Base-by-base conservation (phyloP, 2,113 vertebrate species). In the Oncorhynchus gorbuscha region DNA sequence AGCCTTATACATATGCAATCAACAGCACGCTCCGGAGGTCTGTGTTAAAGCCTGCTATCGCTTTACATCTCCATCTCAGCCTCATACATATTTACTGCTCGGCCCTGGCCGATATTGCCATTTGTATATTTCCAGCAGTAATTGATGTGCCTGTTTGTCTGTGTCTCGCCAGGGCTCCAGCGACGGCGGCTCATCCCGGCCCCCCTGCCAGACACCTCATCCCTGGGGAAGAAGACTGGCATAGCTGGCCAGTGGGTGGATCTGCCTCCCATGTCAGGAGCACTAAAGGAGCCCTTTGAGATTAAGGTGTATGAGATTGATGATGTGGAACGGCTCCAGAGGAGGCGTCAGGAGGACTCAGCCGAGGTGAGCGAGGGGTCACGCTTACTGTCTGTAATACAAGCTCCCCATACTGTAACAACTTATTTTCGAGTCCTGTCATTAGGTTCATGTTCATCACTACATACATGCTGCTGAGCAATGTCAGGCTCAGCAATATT, bases 231-330 rank as follows among this genome's bases (percentile, higher is more conserved):
- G 80, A 99, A 98, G 85, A 94, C 91, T 48, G 90, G 91, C 49
- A 85, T 95, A 49, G 90, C 97, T 0, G 96, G 95, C 69, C 97
- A 99, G 49, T 99, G 98, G 97, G 97, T 99, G 81, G 98, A 97
- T 92, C 91, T 99, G 76, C 97, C 97, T 62, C 97, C 97, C 16
- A 93, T 96, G 89, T 94, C 96, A 2, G 94, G 97, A 84, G 92
- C 95, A 20, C 86, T 97, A 78, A 99, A 98, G 91, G 97, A 99
- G 85, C 96, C 97, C 64, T 99, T 99, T 86, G 97, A 99, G 93
- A 99, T 99, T 87, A 99, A 99, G 90, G 97, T 99, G 89, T 99
- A 99, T 55, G 97, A 99, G 92, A 99, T 99, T 5, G 98, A 99
- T 1, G 97, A 99, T 3, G 96, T 99, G 90, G 94, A 97, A 86